These are phyloP conservation scores for Heliconius nattereri DNA, from an alignment of 1,140 invertebrate species.

Conservation along the genomic window DNA sequence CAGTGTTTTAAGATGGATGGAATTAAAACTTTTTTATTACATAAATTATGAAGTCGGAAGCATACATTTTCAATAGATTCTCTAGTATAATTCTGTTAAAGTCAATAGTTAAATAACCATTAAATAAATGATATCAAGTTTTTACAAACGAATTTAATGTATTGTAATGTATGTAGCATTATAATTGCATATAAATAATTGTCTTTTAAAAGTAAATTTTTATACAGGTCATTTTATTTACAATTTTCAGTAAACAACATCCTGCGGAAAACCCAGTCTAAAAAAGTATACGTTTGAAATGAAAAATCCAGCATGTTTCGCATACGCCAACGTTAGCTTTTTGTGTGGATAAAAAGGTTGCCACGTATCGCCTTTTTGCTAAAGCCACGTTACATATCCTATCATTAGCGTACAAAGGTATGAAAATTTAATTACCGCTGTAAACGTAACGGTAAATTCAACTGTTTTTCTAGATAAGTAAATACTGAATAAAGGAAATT, in stretches of 20 bases:
- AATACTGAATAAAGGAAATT: not conserved
- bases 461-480: not conserved
- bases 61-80: not conserved
- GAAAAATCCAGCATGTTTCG: constrained; percentile 24
- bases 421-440: constrained; percentile 24
- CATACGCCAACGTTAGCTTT: constrained; percentile 22
- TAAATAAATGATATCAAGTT: no score
- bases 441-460: constrained; percentile 14
- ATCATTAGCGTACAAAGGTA: constrained; percentile 24
- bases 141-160: no score
- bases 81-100: no score
- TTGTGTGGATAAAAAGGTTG: constrained; percentile 16
- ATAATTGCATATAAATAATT: no score
- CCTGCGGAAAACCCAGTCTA: not conserved
- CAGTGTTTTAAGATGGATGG: not conserved
- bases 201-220: not conserved
- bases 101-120: no score
- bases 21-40: not conserved
- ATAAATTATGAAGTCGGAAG: not conserved
- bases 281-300: constrained; percentile 20
- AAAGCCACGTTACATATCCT: constrained; percentile 25
- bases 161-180: no score
- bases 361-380: constrained; percentile 22
- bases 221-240: not conserved
- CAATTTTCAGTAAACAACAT: not conserved